A percentile compares a stretch with the other conserved stretches of the same genome.
Evolutionary conservation across 2,888 invertebrate genomes (phyloP).

Genomic region (Andrena trimmerana): DNA sequence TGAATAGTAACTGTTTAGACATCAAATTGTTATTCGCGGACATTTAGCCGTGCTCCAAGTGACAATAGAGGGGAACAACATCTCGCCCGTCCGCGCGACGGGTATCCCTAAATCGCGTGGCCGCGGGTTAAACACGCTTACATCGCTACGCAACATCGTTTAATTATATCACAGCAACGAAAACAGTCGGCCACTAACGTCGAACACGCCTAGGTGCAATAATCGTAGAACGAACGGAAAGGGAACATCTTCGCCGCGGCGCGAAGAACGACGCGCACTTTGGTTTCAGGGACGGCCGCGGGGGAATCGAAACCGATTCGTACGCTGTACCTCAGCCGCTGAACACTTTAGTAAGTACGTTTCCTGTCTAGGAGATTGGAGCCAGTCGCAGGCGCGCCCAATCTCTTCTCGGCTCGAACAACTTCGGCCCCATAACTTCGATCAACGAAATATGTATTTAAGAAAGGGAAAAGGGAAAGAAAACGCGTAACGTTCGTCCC

Average conservation of each 20-base stretch:
- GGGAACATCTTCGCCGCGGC: slow-evolving; percentile 18
- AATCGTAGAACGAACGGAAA: slow-evolving; percentile 19
- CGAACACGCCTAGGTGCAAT: slow-evolving; percentile 52
- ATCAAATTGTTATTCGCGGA: slow-evolving; percentile 50
- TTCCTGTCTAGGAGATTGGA: not conserved
- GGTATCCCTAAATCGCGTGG: slow-evolving; percentile 16
- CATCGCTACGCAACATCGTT: slow-evolving; percentile 57
- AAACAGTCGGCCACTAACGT: slow-evolving; percentile 73
- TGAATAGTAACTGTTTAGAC: slow-evolving; percentile 46
- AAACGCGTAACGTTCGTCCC: slow-evolving; percentile 60
- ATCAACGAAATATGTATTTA: slow-evolving; percentile 18
- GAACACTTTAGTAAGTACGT: slow-evolving; percentile 1
- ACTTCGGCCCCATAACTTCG: slow-evolving; percentile 2
- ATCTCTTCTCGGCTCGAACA: not conserved
- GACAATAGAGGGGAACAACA: slow-evolving; percentile 25
- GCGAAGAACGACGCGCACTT: slow-evolving; percentile 34
- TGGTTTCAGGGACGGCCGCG: slow-evolving; percentile 20
- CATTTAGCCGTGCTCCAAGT: slow-evolving; percentile 41
- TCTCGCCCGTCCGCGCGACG: slow-evolving; percentile 8
- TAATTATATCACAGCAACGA: slow-evolving; percentile 73
- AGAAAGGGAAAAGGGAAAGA: not conserved
- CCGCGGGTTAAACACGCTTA: slow-evolving; percentile 25
- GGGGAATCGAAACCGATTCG: slow-evolving; percentile 6
- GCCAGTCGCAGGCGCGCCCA: not conserved
- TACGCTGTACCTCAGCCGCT: not conserved